phyloP scores from a whole-genome alignment of 2,888 invertebrate genomes.

The Plebejus argus region DNA sequence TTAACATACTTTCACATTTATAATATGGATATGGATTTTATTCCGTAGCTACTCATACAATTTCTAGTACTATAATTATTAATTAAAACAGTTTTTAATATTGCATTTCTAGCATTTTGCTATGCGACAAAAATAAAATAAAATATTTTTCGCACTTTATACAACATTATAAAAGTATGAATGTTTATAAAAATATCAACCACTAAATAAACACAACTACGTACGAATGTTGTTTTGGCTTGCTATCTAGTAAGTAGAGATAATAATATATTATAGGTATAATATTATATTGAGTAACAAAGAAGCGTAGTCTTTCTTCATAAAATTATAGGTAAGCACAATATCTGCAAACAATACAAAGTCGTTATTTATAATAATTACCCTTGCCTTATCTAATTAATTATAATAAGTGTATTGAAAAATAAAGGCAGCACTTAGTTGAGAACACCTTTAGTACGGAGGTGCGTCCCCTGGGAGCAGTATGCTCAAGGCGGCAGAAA shows the following conservation, averaged over 20 bases:
- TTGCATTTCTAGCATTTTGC: neutral
- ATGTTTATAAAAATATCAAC: neutral
- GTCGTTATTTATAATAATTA: neutral
- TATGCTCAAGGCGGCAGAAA: conserved; percentile 90
- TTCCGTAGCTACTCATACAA: too few relatives aligned
- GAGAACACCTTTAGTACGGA: conserved; percentile 80
- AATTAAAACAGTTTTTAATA: too few relatives aligned
- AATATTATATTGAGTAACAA: neutral
- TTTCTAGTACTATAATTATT: too few relatives aligned
- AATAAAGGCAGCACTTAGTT: conserved; percentile 37
- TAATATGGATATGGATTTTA: too few relatives aligned
- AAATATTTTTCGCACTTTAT: neutral
- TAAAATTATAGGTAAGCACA: neutral
- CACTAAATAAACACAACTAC: neutral
- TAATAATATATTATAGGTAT: too few relatives aligned
- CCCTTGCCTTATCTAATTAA: neutral
- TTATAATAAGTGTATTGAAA: conserved; percentile 20
- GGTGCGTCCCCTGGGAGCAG: conserved; percentile 82
- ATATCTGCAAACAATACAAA: neutral
- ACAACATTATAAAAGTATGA: neutral
- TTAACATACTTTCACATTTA: too few relatives aligned
- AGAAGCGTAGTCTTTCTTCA: neutral
- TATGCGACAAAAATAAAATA: neutral
- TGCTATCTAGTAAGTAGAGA: too few relatives aligned
- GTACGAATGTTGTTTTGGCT: too few relatives aligned